These are phyloP conservation scores for Xenopus laevis DNA, from an alignment of 2,113 vertebrate species.

Conservation along the genomic window DNA sequence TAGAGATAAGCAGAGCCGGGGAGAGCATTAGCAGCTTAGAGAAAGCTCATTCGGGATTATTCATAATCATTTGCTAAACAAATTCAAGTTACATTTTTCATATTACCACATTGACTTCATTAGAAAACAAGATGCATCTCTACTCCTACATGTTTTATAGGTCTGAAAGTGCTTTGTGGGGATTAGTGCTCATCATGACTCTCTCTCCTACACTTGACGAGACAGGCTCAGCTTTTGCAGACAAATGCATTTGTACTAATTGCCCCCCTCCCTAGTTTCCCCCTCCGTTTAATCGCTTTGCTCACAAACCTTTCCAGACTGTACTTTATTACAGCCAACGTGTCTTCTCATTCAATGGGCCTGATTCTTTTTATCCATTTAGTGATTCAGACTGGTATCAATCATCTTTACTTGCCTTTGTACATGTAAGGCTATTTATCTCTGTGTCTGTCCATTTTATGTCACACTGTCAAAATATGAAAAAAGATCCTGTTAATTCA, in stretches of 20 bases:
- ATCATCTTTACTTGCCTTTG: slow-evolving; percentile 18
- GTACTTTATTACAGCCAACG: slow-evolving; percentile 6
- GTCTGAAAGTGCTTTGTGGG: background rate
- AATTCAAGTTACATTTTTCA: slow-evolving; percentile 6
- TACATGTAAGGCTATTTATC: slow-evolving; percentile 15
- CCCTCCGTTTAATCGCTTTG: slow-evolving; percentile 10
- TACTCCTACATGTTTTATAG: slow-evolving; percentile 8
- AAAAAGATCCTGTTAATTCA: too few species aligned
- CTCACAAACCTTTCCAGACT: slow-evolving; percentile 1
- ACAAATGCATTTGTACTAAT: slow-evolving; percentile 21
- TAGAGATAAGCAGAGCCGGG: background rate
- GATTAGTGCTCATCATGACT: slow-evolving; percentile 9
- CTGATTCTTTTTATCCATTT: slow-evolving; percentile 12
- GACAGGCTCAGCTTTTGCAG: background rate
- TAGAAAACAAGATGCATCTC: slow-evolving; percentile 1
- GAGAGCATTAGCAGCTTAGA: slow-evolving; percentile 6
- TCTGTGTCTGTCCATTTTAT: slow-evolving; percentile 9
- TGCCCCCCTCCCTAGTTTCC: background rate
- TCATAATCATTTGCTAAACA: slow-evolving; percentile 16
- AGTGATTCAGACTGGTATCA: slow-evolving; percentile 12
- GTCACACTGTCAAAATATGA: background rate
- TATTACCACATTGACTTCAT: slow-evolving; percentile 8
- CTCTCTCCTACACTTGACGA: background rate
- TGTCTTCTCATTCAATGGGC: background rate
- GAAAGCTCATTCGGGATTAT: slow-evolving; percentile 2